Base-by-base conservation (phyloP, 2,797 vertebrate genomes). In the Myioborus melanocephalus region DNA sequence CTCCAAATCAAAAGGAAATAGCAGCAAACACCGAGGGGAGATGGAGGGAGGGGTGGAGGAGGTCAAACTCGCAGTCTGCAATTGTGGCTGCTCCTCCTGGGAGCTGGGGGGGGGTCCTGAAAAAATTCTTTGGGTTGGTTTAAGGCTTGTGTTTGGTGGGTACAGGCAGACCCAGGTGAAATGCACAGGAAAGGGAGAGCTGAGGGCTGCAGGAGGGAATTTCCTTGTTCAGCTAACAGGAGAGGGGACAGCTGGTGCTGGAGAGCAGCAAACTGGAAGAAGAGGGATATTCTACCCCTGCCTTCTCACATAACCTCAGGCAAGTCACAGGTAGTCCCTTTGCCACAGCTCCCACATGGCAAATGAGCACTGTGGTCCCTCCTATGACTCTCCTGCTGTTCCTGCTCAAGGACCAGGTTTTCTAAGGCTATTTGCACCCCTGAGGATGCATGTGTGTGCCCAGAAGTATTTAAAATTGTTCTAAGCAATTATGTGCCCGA, bases 1-100 rank as follows among this genome's bases (percentile, higher is more conserved):
- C 94, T 90, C 81, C 93, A 96, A 95, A 96, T 96, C 95, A 95
- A 96, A 94, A 52, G 83, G 24, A 95, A 96, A 94, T 47, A 79
- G 69, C 87, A 91, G 87, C 76, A 70, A 91, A 73, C 72, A 92
- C 84, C 1, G 3, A 59, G 14, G n/a, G 71, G 77, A 75, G 70
- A 23, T n/a, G 70, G 88, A 63, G 81, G 82, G 57, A 71, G 84
- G 68, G 68, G 78, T 30, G 50, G 73, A 82, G 50, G 55, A 24
- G 59, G 27, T 30, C 76, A 61, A 44, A 69, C 43, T 32, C 7
- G 0, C 65, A 78, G 35, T 16, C 72, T 50, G n/a, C 26, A 55
- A 32, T 46, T 34, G 35, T 20, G 39, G 50, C 72, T 78, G 60
- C 64, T 34, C 32, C 57, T 80, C 71, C 53, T 43, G 46, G 24